Evolutionary conservation across 1,140 invertebrate genomes (phyloP).

Genomic region (Neoseiulus cucumeris): DNA sequence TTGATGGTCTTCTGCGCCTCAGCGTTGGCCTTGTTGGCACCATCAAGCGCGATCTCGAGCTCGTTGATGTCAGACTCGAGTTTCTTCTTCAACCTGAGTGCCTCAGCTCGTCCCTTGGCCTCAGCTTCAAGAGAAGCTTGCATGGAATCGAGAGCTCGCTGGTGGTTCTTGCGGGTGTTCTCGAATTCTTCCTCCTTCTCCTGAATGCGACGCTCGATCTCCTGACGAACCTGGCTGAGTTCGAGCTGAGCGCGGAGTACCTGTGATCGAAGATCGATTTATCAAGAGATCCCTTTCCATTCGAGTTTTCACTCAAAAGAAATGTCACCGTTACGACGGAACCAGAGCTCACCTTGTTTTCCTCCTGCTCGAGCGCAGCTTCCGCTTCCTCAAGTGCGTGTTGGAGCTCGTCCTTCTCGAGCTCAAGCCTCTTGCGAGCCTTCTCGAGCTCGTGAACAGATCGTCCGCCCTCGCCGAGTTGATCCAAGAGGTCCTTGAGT

Average conservation of each 20-base stretch:
- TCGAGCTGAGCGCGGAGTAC: conserved; percentile 89
- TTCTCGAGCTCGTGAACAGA: conserved; percentile 93
- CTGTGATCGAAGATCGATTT: background rate
- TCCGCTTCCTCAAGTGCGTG: conserved; percentile 97
- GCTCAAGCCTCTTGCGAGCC: conserved; percentile 85
- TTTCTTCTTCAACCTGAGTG: conserved; percentile 99
- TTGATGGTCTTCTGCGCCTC: conserved; percentile 99
- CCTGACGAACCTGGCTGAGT: conserved; percentile 86
- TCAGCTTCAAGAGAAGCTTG: conserved; percentile 96
- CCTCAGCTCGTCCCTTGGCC: conserved; percentile 96
- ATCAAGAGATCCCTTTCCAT: no score
- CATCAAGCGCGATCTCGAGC: conserved; percentile 91
- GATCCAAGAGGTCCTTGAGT: conserved; percentile 95
- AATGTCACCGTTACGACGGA: no score
- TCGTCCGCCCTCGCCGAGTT: conserved; percentile 89
- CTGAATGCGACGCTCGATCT: conserved; percentile 93
- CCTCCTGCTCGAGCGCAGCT: conserved; percentile 92
- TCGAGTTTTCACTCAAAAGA: no score
- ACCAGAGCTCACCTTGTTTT: conserved; percentile 86
- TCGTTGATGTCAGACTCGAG: conserved; percentile 98
- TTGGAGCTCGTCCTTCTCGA: conserved; percentile 97
- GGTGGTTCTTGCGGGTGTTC: conserved; percentile 97
- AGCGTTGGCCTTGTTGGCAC: conserved; percentile 91
- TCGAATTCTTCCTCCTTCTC: conserved; percentile 99
- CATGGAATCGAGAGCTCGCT: conserved; percentile 95